phyloP scores from a whole-genome alignment of 2,888 invertebrate genomes.

The Ophion ventricosus region DNA sequence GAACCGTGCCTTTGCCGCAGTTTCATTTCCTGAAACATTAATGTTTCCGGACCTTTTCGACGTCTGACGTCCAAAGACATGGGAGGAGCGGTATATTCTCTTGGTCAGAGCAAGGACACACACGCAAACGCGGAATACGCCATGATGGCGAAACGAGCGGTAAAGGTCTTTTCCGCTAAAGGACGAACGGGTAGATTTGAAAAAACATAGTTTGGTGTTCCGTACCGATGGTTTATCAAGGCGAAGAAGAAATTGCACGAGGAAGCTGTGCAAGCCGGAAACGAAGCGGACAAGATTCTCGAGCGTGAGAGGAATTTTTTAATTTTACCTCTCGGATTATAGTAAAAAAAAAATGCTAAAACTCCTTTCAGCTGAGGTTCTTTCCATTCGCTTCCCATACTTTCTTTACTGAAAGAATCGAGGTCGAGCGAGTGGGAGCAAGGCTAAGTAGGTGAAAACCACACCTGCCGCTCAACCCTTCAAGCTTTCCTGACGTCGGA shows the following conservation, averaged over 20 bases:
- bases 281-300: conserved; percentile 32
- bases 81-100: too few species aligned
- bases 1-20: too few species aligned
- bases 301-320: conserved; percentile 49
- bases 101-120: too few species aligned
- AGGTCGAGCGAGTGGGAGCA: conserved; percentile 37
- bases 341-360: conserved; percentile 45
- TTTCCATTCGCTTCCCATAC: conserved; percentile 19
- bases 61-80: too few species aligned
- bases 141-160: too few species aligned
- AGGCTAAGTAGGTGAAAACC: conserved; percentile 44
- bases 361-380: conserved; percentile 8
- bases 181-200: too few species aligned
- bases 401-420: conserved; percentile 29
- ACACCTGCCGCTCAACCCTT: conserved; percentile 47
- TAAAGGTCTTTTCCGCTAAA: too few species aligned
- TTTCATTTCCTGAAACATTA: too few species aligned
- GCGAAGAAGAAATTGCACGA: conserved; percentile 22
- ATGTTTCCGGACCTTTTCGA: too few species aligned
- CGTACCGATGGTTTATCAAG: not conserved
- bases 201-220: not conserved
- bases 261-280: conserved; percentile 11
- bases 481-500: conserved; percentile 34
- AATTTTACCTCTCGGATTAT: conserved; percentile 37
- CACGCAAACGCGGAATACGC: too few species aligned